Base-by-base conservation (phyloP, 1,140 invertebrate genomes). In the Microplitis mediator region DNA sequence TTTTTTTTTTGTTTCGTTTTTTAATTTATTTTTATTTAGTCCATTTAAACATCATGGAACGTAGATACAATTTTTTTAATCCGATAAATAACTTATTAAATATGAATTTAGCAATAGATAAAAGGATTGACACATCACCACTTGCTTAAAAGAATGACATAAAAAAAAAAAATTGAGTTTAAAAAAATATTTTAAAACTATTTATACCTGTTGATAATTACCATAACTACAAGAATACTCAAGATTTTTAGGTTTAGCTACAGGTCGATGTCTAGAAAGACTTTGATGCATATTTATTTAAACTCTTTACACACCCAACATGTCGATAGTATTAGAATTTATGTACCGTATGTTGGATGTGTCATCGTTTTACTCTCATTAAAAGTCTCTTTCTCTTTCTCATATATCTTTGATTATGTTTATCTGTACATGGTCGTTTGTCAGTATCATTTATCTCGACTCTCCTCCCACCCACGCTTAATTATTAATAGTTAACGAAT, bases 311-410 rank as follows among this genome's bases (percentile, higher is more conserved):
- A 23, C n/a, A 64, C 14, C 58, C 39, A 54, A 56, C 62, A 72
- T 72, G 65, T 63, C 70, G 64, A 39, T n/a, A 69, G 14, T 69
- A 69, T 69, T 16, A 50, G 1, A 62, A 4, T 56, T 14, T 45
- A 45, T 45, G 39, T 35, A 72, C n/a, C 63, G 70, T 51, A 36
- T 72, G 63, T 72, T 52, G 39, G 51, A 16, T 66, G 32, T 13
- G 31, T 72, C 70, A 72, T 72, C 70, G 66, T 63, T 72, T 72
- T 60, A 60, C 16, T 36, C 70, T 60, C 35, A 58, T 72, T 72
- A 72, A 72, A 72, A 23, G 11, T 14, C 36, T 13, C 45, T 66
- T 36, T 34, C 34, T 3, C 9, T 63, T 45, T 45, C 34, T 35
- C 34, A 39, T 69, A 14, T 60, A 58, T 56, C 16, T 51, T 34